Base-by-base conservation (phyloP, 2,113 vertebrate species). In the Ardeotis arabs region DNA sequence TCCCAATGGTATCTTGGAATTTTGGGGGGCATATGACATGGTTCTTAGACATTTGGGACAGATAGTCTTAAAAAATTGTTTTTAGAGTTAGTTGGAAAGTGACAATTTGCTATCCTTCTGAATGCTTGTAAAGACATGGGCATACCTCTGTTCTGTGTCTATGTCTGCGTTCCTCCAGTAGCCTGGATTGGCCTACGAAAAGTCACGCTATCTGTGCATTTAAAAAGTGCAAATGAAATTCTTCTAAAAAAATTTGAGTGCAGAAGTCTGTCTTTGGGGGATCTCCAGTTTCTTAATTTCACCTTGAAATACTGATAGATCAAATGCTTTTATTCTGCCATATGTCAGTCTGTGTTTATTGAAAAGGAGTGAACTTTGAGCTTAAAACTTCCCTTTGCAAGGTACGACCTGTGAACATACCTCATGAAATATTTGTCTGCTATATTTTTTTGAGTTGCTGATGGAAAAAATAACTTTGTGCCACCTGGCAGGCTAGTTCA, bases 401-500 rank as follows among this genome's bases (percentile, higher is more conserved):
- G 47, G 18, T 10, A 1, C 84, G 24, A 87, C 59, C n/a, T 89
- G 44, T 81, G 56, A 67, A 45, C 6, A 11, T 31, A 74, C 35
- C 56, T 7, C 19, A 33, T 49, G 22, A 79, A 84, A 62, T 89
- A 75, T 60, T 89, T 52, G 25, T 72, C 67, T 84, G 12, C 53
- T 12, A 10, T 93, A 29, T 62, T 29, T 47, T 75, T 86, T 75
- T 72, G 19, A 56, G 52, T 22, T 87, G 25, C 49, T 52, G 18
- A 21, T 75, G 53, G 33, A 59, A 93, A 89, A 91, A 72, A 41
- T 55, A 87, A 24, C 31, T 72, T 56, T 44, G 50, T 86, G 45
- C 29, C 63, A 92, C 87, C 84, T 81, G 87, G n/a, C 62, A 89
- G 56, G 21, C 58, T 64, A 72, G 66, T 60, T 85, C 44, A 87